These are phyloP conservation scores for Actinostola sp. DNA, from an alignment of 92 coral and sea anemone genomes.

Conservation along the genomic window DNA sequence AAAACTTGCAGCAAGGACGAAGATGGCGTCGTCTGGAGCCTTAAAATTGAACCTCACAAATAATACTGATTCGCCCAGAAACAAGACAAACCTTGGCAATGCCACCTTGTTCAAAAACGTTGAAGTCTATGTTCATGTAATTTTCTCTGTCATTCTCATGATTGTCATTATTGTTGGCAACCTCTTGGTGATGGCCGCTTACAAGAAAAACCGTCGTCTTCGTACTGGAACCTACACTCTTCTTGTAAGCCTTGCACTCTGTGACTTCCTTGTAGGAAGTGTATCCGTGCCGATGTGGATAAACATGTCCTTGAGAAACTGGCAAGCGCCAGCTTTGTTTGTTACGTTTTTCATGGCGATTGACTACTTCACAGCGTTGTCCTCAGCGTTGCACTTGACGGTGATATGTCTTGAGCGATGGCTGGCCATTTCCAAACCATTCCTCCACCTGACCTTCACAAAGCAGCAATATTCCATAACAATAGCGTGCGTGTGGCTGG, in stretches of 20 bases:
- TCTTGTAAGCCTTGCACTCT: constrained; percentile 72
- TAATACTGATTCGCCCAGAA: too few species aligned
- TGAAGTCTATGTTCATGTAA: constrained; percentile 39
- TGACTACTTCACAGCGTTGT: constrained; percentile 50
- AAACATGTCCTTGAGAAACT: constrained; percentile 14
- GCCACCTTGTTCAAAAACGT: not conserved
- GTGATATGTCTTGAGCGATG: constrained; percentile 62
- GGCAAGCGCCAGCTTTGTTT: constrained; percentile 14
- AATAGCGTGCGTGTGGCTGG: constrained; percentile 25
- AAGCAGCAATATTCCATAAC: constrained; percentile 20
- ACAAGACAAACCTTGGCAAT: too few species aligned
- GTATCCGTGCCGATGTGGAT: constrained; percentile 79
- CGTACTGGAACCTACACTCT: constrained; percentile 68
- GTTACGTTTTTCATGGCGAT: constrained; percentile 30
- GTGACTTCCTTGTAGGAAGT: constrained; percentile 79
- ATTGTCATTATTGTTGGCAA: constrained; percentile 61
- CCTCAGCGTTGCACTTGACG: constrained; percentile 57
- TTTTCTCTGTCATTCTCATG: constrained; percentile 54
- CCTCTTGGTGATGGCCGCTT: constrained; percentile 63
- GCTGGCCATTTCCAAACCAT: constrained; percentile 65
- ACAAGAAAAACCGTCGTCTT: constrained; percentile 58
- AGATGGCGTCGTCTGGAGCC: too few species aligned
- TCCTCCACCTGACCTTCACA: constrained; percentile 45
- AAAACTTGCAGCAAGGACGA: too few species aligned
- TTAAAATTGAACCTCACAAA: too few species aligned